phyloP scores from a whole-genome alignment of 2,113 vertebrate genomes.

The Menidia beryllina region DNA sequence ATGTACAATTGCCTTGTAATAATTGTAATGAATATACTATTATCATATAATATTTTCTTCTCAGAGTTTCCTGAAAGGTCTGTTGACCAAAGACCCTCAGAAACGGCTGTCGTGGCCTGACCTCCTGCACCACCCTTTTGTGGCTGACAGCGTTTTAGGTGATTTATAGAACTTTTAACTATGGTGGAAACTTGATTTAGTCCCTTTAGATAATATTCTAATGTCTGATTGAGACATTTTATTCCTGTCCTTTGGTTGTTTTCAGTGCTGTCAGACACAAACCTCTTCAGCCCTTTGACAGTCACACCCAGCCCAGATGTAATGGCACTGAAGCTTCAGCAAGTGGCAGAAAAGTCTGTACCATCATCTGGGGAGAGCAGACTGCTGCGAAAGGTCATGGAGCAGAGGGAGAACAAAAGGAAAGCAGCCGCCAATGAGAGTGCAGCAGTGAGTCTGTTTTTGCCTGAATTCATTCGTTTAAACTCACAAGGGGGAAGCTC shows the following conservation, averaged over 20 bases:
- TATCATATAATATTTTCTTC: constrained; percentile 23
- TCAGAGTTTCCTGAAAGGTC: constrained; percentile 93
- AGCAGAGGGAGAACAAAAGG: constrained; percentile 77
- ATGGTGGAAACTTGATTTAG: neutral
- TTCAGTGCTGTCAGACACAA: constrained; percentile 82
- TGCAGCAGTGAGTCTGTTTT: constrained; percentile 31
- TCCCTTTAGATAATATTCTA: neutral
- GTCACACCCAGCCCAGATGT: constrained; percentile 84
- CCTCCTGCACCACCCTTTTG: constrained; percentile 92
- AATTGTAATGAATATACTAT: neutral
- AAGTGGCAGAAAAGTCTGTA: constrained; percentile 79
- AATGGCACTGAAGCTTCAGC: constrained; percentile 86
- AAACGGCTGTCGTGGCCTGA: constrained; percentile 93
- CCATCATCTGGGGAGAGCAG: constrained; percentile 78
- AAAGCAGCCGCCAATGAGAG: constrained; percentile 64
- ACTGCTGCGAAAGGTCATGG: constrained; percentile 83
- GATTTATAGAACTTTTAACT: constrained; percentile 46
- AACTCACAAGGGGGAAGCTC: neutral
- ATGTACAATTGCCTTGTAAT: neutral
- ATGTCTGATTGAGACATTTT: neutral
- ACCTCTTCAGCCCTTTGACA: constrained; percentile 87
- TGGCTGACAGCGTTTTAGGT: constrained; percentile 90
- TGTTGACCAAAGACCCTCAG: constrained; percentile 91
- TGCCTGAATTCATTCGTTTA: neutral
- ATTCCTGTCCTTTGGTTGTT: constrained; percentile 3